Evolutionary conservation across 2,113 vertebrate species (phyloP), one percentile per base, ranked within the genome.

Genomic region (Ictalurus furcatus): DNA sequence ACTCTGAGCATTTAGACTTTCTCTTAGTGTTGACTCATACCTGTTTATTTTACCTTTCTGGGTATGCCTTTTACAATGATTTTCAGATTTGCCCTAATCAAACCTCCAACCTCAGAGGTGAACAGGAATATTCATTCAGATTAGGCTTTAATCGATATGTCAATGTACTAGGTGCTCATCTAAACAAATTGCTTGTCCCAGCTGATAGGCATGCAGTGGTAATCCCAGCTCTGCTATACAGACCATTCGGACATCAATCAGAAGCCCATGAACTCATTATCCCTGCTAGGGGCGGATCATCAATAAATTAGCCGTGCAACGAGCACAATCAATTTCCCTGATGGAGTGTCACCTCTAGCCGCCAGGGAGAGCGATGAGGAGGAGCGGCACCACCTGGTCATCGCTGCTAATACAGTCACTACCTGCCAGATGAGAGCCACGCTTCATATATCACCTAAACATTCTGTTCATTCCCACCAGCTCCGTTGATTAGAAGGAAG

Each of bases 281-380:
- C 92, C 93, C 91, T 78, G 76, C 67, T 91, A 91, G 94, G 93
- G 90, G 91, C 92, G 67, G 93, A 94, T 94, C 94, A 95, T 94
- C 95, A 92, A 95, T 96, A 95, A 95, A 96, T 95, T 95, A 96
- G 90, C 91, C 90, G 87, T 89, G 93, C 94, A 94, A 95, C 93
- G 90, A 95, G 94, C 93, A 92, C 93, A 90, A 95, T 95, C 94
- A 93, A 94, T 95, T 94, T 92, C 91, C 92, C 92, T 93, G 95
- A 94, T 92, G 92, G 91, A 90, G 93, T 94, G 95, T 96, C 96
- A 95, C 95, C 95, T 95, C 94, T 94, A 94, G 92, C 87, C 90
- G 92, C 89, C 94, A 92, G 48, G 1, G 92, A 93, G 93, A 94
- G 44, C 79, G 92, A 94, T 94, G 88, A 90, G 87, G 87, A 90